phyloP scores from a whole-genome alignment of 2,888 invertebrate genomes.

The Athalia circularis region DNA sequence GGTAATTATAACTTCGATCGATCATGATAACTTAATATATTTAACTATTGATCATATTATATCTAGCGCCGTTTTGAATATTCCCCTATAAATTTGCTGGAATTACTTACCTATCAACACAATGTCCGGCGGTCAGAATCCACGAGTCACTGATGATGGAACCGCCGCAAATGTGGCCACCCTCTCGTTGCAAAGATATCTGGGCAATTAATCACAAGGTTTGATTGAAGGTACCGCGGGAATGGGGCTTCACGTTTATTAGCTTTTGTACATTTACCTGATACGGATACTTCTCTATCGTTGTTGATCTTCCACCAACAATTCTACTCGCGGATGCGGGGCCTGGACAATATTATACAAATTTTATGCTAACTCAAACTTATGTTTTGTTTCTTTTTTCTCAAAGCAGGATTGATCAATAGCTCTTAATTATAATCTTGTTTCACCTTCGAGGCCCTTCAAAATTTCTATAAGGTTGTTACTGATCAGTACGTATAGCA shows the following conservation, averaged over 20 bases:
- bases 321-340: slow-evolving; percentile 50
- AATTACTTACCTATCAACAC: slow-evolving; percentile 44
- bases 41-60: too few species aligned
- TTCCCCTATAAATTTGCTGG: background rate
- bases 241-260: background rate
- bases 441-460: slow-evolving; percentile 6
- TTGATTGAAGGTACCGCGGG: background rate
- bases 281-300: slow-evolving; percentile 55
- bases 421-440: background rate
- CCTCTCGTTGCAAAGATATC: slow-evolving; percentile 59
- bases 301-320: slow-evolving; percentile 56
- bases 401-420: background rate
- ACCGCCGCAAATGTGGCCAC: slow-evolving; percentile 62
- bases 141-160: slow-evolving; percentile 62
- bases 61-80: too few species aligned
- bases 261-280: slow-evolving; percentile 47
- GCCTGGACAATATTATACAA: slow-evolving; percentile 11
- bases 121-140: slow-evolving; percentile 63
- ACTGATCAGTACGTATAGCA: slow-evolving; percentile 7
- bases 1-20: background rate
- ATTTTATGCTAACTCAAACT: background rate
- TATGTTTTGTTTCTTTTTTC: background rate
- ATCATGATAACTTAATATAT: too few species aligned
- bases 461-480: background rate
- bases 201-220: slow-evolving; percentile 30